Percentiles rank a stretch among this genome's conserved stretches.
Evolutionary conservation across 1,140 invertebrate genomes (phyloP).

Genomic region (Fopius arisanus): DNA sequence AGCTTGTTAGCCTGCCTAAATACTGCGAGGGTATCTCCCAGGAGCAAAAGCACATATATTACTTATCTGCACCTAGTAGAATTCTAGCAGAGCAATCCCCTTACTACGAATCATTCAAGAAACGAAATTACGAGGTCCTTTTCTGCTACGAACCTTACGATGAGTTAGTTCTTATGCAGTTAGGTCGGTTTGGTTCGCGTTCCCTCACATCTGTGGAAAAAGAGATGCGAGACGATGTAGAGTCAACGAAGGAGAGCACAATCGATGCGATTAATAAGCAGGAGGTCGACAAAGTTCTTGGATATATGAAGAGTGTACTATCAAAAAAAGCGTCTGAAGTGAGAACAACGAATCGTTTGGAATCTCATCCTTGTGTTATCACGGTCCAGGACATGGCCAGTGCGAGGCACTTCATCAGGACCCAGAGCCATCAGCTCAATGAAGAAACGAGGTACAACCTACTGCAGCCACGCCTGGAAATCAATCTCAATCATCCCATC

Average conservation of each 20-base stretch:
- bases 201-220: conserved; percentile 91
- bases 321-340: conserved; percentile 81
- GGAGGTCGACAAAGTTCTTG: conserved; percentile 79
- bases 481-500: conserved; percentile 92
- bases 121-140: conserved; percentile 88
- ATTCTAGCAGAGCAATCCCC: conserved; percentile 84
- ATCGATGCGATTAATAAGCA: conserved; percentile 71
- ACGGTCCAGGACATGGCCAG: conserved; percentile 96
- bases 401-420: conserved; percentile 91
- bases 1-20: conserved; percentile 83
- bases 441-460: conserved; percentile 88
- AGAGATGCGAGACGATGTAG: conserved; percentile 83
- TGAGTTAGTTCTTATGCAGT: conserved; percentile 91
- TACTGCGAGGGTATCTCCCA: conserved; percentile 79
- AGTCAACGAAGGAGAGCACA: conserved; percentile 67
- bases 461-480: conserved; percentile 90
- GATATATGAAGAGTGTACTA: conserved; percentile 81
- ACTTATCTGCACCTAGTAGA: conserved; percentile 84
- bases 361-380: conserved; percentile 91
- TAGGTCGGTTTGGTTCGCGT: conserved; percentile 83
- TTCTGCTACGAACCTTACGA: conserved; percentile 97
- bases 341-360: conserved; percentile 83
- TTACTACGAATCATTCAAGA: conserved; percentile 92
- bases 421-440: conserved; percentile 83
- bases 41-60: conserved; percentile 90